phyloP scores from a whole-genome alignment of 1,140 invertebrate species.

The Micrasema longulum region DNA sequence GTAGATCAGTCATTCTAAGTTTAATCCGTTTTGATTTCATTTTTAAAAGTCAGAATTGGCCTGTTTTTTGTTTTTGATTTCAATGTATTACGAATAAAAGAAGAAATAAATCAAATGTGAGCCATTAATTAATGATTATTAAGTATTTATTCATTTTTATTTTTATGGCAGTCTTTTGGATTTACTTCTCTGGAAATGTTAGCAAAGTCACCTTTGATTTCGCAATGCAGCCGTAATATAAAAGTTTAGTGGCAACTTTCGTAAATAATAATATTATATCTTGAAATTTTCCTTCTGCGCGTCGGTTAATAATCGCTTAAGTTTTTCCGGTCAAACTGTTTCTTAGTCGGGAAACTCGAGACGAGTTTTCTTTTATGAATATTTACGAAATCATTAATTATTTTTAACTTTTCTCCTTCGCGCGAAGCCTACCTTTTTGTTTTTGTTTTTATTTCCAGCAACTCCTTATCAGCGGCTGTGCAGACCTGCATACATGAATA shows the following conservation, averaged over 20 bases:
- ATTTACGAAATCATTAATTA: conserved; percentile 56
- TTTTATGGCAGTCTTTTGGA: too few relatives aligned
- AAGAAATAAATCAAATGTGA: too few relatives aligned
- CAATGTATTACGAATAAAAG: too few relatives aligned
- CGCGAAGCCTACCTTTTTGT: conserved; percentile 45
- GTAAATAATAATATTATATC: conserved; percentile 50
- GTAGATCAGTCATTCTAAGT: too few relatives aligned
- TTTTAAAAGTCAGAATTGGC: too few relatives aligned
- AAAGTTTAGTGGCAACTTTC: conserved; percentile 45
- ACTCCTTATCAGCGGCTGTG: conserved; percentile 52
- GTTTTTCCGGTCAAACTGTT: conserved; percentile 55
- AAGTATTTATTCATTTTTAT: too few relatives aligned
- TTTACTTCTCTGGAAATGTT: background rate
- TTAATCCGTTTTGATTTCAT: too few relatives aligned
- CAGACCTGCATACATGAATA: conserved; percentile 56
- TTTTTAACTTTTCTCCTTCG: conserved; percentile 53
- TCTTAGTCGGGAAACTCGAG: conserved; percentile 49
- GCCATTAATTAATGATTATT: too few relatives aligned
- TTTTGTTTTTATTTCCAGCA: conserved; percentile 52
- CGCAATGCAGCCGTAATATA: conserved; percentile 37
- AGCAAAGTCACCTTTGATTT: conserved; percentile 2
- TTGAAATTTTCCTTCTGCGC: conserved; percentile 54
- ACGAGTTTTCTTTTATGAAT: conserved; percentile 55
- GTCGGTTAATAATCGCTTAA: conserved; percentile 56
- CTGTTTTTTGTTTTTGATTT: too few relatives aligned